Evolutionary conservation across 2,888 invertebrate species (phyloP), one percentile per base, ranked within the genome.

Genomic region (Antheraea assamensis): DNA sequence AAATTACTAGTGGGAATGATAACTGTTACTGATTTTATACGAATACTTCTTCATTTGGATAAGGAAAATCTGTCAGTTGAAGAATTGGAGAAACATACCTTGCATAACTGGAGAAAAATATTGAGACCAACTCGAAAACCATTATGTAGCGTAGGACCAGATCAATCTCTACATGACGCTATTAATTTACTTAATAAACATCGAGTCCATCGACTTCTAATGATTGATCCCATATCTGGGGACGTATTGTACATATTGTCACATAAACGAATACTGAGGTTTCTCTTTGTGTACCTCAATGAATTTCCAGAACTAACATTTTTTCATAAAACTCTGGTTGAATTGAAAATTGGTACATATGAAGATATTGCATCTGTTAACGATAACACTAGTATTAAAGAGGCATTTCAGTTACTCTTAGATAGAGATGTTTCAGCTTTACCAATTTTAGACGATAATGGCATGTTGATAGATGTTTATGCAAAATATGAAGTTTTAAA

Each of bases 401-500:
- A 87, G 78, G 93, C 94, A 75, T 94, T 94, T 87, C 89, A 92
- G 78, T 83, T 93, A 73, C 82, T 94, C 77, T 83, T 94, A 82
- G 91, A 93, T 78, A 93, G 91, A 85, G 90, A 94, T 90, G 87
- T 94, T 78, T 94, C 94, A 61, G 94, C 94, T 83, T 87, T 94
- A 78, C 94, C 94, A 55, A 85, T 94, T 76, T 85, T 94, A 83
- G 92, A 93, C 79, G 91, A 92, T 74, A 88, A 90, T 74, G 91
- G 92, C 73, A 90, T 83, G 76, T 87, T 94, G 76, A 82, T 93
- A 76, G 92, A 92, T 81, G 94, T 94, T 55, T 94, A 94, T 83
- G 92, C 94, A 79, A 95, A 94, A 87, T 94, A 93, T 84, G 94
- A 95, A 89, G 94, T 95, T 78, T 90, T 95, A 80, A 98, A 98